Base-by-base conservation (phyloP, 2,888 invertebrate genomes). In the Chymomyza procnemis region DNA sequence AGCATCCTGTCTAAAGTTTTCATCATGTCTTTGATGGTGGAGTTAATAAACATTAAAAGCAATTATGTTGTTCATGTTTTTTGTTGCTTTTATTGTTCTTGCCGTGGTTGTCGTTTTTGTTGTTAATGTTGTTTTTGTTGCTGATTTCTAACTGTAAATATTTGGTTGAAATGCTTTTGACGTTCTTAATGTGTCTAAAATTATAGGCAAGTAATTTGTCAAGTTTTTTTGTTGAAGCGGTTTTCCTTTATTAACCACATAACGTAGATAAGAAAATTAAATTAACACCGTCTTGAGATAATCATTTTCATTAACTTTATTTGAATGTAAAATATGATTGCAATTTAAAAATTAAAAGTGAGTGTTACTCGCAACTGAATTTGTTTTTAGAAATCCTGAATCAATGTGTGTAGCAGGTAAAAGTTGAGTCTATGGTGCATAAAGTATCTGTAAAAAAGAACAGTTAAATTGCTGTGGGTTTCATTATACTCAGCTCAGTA, bases 11-110 rank as follows among this genome's bases (percentile, higher is more conserved):
- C 34, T 41, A 41, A 41, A 41, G 34, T 41, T 41, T 41, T 41
- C 34, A 41, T 41, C 34, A 12, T 73, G 70, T 64, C 69, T 70
- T 78, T 81, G 74, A 79, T 78, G 78, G 76, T 73, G 78, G 74
- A 76, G 80, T 85, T 85, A 85, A 85, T 83, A 85, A 80, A 80
- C 82, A 82, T 83, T 78, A 78, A 76, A 80, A 78, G 82, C 80
- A 82, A 83, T 83, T 83, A 82, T 80, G 70, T 60, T 71, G 64
- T 69, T 55, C 41, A 55, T 55, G 54, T 55, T 62, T 9, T n/a
- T 41, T 41, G 34, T 41, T 9, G 34, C 3, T 41, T 12, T 41
- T 41, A 9, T 41, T 3, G 12, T 12, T 41, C 12, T 41, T 34
- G 34, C 1, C 2, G 6, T 34, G 9, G 34, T 41, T 34, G 34